These are phyloP conservation scores for Nannobrachium achirus DNA, from an alignment of 2,113 vertebrate genomes.

Conservation along the genomic window DNA sequence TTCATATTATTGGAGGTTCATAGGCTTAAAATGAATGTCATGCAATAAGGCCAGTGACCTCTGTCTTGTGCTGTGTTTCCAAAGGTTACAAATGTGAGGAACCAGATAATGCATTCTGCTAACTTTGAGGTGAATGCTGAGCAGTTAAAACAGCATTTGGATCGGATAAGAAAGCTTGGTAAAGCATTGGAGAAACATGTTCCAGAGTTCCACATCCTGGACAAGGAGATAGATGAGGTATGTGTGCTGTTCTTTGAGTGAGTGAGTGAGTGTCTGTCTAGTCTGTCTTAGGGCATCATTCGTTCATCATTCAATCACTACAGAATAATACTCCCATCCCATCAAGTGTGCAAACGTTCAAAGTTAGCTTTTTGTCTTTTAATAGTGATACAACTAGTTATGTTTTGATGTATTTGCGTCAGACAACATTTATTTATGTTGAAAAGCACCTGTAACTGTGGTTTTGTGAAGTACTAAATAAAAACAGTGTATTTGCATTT, in stretches of 20 bases:
- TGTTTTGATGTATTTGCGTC: too few relatives aligned
- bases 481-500: too few relatives aligned
- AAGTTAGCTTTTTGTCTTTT: too few relatives aligned
- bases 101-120: conserved; percentile 60
- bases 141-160: conserved; percentile 13
- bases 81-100: conserved; percentile 54
- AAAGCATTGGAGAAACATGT: not conserved
- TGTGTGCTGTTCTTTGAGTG: not conserved
- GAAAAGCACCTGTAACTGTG: too few relatives aligned
- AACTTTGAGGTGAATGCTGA: conserved; percentile 38
- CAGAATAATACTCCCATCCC: too few relatives aligned
- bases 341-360: too few relatives aligned
- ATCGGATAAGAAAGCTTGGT: conserved; percentile 21
- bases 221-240: conserved; percentile 47
- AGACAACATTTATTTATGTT: too few relatives aligned
- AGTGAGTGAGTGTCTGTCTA: not conserved
- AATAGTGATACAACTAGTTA: too few relatives aligned
- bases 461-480: too few relatives aligned
- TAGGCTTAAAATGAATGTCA: too few relatives aligned
- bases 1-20: too few relatives aligned
- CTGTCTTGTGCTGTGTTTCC: not conserved
- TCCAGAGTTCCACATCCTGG: conserved; percentile 25
- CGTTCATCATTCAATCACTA: too few relatives aligned
- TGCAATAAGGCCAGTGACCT: not conserved
- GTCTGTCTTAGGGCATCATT: not conserved